These are phyloP conservation scores for Pinctada fucata DNA, from an alignment of 2,888 invertebrate genomes.

Conservation along the genomic window DNA sequence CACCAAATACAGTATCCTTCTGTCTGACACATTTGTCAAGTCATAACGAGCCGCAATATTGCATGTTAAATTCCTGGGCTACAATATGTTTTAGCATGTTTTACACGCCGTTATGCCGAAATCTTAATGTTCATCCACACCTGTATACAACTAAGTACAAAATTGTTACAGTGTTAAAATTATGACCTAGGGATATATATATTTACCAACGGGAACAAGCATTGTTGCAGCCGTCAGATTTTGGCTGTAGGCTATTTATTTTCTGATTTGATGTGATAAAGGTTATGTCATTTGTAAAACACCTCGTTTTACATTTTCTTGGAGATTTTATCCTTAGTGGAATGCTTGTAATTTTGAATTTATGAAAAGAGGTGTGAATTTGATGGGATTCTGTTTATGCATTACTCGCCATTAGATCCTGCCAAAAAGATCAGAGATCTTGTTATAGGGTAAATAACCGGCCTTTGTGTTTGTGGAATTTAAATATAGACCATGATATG, in stretches of 20 bases:
- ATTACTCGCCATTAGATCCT: too few relatives aligned
- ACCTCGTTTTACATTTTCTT: neutral
- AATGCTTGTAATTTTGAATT: neutral
- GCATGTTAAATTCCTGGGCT: neutral
- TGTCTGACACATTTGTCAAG: too few relatives aligned
- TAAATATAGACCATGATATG: too few relatives aligned
- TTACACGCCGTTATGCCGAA: neutral
- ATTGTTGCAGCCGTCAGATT: too few relatives aligned
- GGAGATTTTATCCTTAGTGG: neutral
- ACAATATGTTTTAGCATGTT: neutral
- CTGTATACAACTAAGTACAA: neutral
- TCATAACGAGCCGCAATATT: neutral
- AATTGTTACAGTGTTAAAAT: neutral
- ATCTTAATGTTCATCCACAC: neutral
- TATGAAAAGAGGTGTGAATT: slow-evolving; percentile 8
- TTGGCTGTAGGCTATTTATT: neutral
- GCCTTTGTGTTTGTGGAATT: too few relatives aligned
- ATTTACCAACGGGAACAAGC: too few relatives aligned
- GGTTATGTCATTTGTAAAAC: neutral
- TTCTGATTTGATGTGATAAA: neutral
- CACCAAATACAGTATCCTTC: too few relatives aligned
- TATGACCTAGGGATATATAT: too few relatives aligned
- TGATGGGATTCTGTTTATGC: neutral
- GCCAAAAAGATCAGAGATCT: too few relatives aligned
- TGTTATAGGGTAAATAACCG: too few relatives aligned